Base-by-base conservation (phyloP, 2,888 invertebrate species). In the Orgyia antiqua region DNA sequence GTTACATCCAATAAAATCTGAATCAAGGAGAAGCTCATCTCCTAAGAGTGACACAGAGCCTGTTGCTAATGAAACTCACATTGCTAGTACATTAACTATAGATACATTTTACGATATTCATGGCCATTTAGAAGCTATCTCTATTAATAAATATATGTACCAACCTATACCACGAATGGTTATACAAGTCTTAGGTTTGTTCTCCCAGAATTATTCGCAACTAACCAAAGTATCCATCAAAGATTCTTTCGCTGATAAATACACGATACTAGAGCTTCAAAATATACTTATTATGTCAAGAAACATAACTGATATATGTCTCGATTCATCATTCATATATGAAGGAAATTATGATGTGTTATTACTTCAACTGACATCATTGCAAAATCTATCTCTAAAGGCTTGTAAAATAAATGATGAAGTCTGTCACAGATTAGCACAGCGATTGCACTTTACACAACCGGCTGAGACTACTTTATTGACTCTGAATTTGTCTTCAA, bases 391-490 rank as follows among this genome's bases (percentile, higher is more conserved):
- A 2, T 75, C 76, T 2, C 36, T 77, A 15, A 42, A 54, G 18
- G 59, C 67, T 36, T 77, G 78, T 44, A 38, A 45, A 8, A 61
- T 77, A 24, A 54, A 61, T 12, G 71, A 77, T 30, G 44, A 39
- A n/a, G 54, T 52, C 2, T 68, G 68, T 29, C 36, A 46, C 24
- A 34, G 46, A 29, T 56, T 78, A 13, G 60, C 63, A 20, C 40
- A 40, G 2, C 64, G 51, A 13, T 43, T 78, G 33, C 45, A 49
- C 29, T 53, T 36, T 33, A 35, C 29, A 20, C 38, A 43, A 15
- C 39, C 61, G 8, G 62, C 65, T 5, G 66, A 63, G 41, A 39
- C 35, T 4, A 55, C 42, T 33, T 51, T 79, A 30, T 20, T 45
- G 11, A 31, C 54, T 49, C 31, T 31, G 17, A 29, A 33, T 29